Evolutionary conservation across 2,888 invertebrate species (phyloP).

Genomic region (Cheilosia impressa): DNA sequence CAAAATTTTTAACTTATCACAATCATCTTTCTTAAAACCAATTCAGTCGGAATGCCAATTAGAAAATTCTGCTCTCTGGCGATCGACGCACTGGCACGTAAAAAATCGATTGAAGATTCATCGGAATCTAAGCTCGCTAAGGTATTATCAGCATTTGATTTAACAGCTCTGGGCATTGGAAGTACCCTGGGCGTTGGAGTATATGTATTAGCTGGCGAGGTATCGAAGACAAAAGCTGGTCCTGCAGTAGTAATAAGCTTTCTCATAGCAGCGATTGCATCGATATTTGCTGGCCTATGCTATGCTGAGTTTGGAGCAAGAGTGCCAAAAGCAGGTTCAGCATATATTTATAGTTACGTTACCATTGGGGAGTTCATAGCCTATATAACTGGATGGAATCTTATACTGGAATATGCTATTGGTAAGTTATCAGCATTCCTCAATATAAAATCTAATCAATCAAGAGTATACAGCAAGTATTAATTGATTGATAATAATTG

Average conservation of each 20-base stretch:
- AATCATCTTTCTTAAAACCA: too few relatives aligned
- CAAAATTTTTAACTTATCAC: neutral
- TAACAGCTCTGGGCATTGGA: slow-evolving; percentile 92
- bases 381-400: slow-evolving; percentile 96
- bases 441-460: neutral
- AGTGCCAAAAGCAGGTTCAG: slow-evolving; percentile 95
- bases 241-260: slow-evolving; percentile 95
- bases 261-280: slow-evolving; percentile 95
- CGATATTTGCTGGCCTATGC: slow-evolving; percentile 93
- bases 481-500: slow-evolving; percentile 64
- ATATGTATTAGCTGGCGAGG: slow-evolving; percentile 94
- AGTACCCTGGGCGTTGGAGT: slow-evolving; percentile 95
- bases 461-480: slow-evolving; percentile 33
- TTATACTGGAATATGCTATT: slow-evolving; percentile 94
- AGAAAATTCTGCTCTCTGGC: slow-evolving; percentile 76
- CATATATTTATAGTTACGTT: slow-evolving; percentile 97
- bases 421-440: slow-evolving; percentile 84
- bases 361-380: slow-evolving; percentile 96
- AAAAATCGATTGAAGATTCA: slow-evolving; percentile 83
- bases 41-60: slow-evolving; percentile 78
- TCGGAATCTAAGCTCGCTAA: slow-evolving; percentile 86
- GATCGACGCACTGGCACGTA: slow-evolving; percentile 82
- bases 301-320: slow-evolving; percentile 96
- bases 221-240: slow-evolving; percentile 91
- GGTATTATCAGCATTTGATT: slow-evolving; percentile 91